phyloP scores from a whole-genome alignment of 1,140 invertebrate genomes.

The Plutomurus gul region DNA sequence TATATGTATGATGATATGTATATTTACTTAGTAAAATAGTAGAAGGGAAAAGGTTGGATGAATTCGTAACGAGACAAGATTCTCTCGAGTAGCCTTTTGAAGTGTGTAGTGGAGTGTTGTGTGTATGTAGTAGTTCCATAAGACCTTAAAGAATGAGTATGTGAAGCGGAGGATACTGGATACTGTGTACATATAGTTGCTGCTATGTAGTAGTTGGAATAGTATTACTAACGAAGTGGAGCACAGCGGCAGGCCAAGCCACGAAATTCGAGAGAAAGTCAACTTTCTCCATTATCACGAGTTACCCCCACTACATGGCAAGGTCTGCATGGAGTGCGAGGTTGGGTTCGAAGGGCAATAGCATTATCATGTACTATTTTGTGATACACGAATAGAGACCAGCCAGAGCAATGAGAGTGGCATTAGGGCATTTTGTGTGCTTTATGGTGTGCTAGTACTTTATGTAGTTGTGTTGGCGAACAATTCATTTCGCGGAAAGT shows the following conservation, averaged over 20 bases:
- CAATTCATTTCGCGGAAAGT: background rate
- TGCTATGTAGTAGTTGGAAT: too few relatives aligned
- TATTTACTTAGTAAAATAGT: background rate
- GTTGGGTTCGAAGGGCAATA: background rate
- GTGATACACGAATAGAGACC: background rate
- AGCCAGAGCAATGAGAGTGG: too few relatives aligned
- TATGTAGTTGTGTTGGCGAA: background rate
- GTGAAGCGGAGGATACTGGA: too few relatives aligned
- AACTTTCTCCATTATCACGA: constrained; percentile 38
- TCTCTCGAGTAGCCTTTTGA: background rate
- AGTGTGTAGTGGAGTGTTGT: background rate
- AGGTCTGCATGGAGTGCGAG: background rate
- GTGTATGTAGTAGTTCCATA: too few relatives aligned
- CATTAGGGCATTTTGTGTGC: background rate
- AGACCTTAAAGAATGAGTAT: too few relatives aligned
- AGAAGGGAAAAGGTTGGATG: background rate
- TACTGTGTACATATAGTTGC: background rate
- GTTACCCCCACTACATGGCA: constrained; percentile 9
- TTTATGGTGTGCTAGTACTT: background rate
- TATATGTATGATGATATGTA: background rate
- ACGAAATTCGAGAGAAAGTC: constrained; percentile 30
- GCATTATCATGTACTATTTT: too few relatives aligned
- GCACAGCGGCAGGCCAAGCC: constrained; percentile 3
- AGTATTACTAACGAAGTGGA: background rate
- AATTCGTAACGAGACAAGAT: background rate